Evolutionary conservation across 1,140 invertebrate species (phyloP).

Genomic region (Pseudomyrmex sp.): DNA sequence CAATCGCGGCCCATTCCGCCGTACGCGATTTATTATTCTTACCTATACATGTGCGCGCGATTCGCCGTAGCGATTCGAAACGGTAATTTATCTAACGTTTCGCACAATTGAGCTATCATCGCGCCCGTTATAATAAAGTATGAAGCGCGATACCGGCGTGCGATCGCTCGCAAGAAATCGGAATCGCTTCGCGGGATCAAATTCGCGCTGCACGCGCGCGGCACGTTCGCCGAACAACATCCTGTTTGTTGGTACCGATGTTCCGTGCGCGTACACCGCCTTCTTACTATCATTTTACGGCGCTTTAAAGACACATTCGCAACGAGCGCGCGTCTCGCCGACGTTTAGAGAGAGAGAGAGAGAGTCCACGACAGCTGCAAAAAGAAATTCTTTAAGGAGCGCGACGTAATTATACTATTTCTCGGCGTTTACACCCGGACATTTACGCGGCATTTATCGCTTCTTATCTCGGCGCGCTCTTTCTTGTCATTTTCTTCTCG

Average conservation of each 20-base stretch:
- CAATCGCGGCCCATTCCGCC: conserved; percentile 26
- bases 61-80: conserved; percentile 46
- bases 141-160: conserved; percentile 17
- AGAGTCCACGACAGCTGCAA: background rate
- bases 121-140: conserved; percentile 50
- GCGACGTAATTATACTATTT: conserved; percentile 65
- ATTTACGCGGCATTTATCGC: background rate
- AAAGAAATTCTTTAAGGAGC: conserved; percentile 64
- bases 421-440: conserved; percentile 30
- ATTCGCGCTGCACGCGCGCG: conserved; percentile 22
- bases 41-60: conserved; percentile 6
- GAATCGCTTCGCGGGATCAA: conserved; percentile 28
- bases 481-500: conserved; percentile 57
- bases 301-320: conserved; percentile 43
- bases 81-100: conserved; percentile 59
- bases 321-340: no score
- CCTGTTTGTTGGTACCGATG: background rate
- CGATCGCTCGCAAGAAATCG: conserved; percentile 43
- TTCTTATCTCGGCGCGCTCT: background rate
- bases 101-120: conserved; percentile 62
- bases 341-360: background rate
- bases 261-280: background rate
- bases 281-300: conserved; percentile 45
- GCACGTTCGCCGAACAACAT: conserved; percentile 18
- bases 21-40: conserved; percentile 39